Base-by-base conservation (phyloP, 2,888 invertebrate genomes). In the Arctia plantaginis region DNA sequence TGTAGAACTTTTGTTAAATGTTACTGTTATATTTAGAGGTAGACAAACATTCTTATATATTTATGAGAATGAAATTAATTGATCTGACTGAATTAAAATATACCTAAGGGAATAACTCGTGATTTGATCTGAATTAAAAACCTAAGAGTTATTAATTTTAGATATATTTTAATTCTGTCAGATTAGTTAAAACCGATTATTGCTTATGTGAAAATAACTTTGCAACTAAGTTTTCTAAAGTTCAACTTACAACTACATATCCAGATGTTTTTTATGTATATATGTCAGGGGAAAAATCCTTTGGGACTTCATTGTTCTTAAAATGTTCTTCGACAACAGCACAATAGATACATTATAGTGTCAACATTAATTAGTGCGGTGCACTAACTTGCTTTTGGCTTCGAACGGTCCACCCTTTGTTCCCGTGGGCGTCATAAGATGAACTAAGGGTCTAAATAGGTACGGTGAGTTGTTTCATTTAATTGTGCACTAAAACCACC, bases 401-500 rank as follows among this genome's bases (percentile, higher is more conserved):
- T 20, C 41, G 41, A 35, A 68, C 70, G 30, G 66, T 71, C 51
- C 71, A 55, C 71, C 71, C 62, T 71, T 71, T 30, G 44, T 69
- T 77, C 77, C 75, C 77, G 20, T 65, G 80, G 70, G 78, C 64
- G 64, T 75, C 65, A 59, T 83, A 72, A 71, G 71, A 77, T 72
- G 62, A 70, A 62, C 74, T 78, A 69, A 69, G 71, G 73, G 73
- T 73, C 79, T 66, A 74, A 73, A 77, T 82, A 72, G 69, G 69
- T 51, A 68, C 44, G 44, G 47, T 64, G 13, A 23, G 47, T 20
- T 41, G 30, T 55, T 51, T 51, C 55, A 55, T 66, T 51, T 41
- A 59, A 67, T 67, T 72, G 59, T 35, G 41, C n/a, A 44, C 47
- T 47, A 71, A 64, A 65, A 33, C 33, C 33, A 65, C 65, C 44